Percentiles rank a stretch among this genome's conserved stretches.
Conservation (phyloP, 2,113 vertebrate genomes). For the Pollachius pollachius region DNA sequence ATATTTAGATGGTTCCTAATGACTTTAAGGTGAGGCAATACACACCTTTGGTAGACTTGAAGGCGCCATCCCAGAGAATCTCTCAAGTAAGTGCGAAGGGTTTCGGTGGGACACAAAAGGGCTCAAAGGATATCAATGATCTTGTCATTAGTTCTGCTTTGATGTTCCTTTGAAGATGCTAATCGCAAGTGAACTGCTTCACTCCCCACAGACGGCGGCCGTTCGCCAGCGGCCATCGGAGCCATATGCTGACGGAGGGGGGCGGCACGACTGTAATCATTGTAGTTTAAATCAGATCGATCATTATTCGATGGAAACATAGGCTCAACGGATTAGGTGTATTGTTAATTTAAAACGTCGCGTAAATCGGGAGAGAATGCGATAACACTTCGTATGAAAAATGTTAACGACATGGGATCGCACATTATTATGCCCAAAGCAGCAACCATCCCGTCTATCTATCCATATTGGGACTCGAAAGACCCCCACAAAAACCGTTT, state of each 20-base stretch:
- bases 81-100: slow-evolving; percentile 58
- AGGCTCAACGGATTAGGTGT: too few species aligned
- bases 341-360: too few species aligned
- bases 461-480: too few species aligned
- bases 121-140: slow-evolving; percentile 65
- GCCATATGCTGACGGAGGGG: not conserved
- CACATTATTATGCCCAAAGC: too few species aligned
- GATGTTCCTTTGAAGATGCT: slow-evolving; percentile 64
- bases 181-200: slow-evolving; percentile 29
- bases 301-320: too few species aligned
- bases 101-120: slow-evolving; percentile 51
- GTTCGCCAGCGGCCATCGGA: slow-evolving; percentile 31
- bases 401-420: too few species aligned
- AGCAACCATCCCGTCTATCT: too few species aligned
- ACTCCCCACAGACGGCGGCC: slow-evolving; percentile 28
- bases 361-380: too few species aligned
- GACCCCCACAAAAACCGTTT: too few species aligned
- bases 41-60: slow-evolving; percentile 61
- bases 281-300: not conserved
- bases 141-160: slow-evolving; percentile 58
- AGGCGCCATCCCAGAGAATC: slow-evolving; percentile 54
- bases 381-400: too few species aligned
- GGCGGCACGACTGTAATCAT: not conserved
- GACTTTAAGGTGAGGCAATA: slow-evolving; percentile 50
- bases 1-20: slow-evolving; percentile 54